Percentiles rank a stretch among this genome's conserved stretches.
Evolutionary conservation across 2,797 vertebrate species (phyloP).

Genomic region (Syngnathus acus): DNA sequence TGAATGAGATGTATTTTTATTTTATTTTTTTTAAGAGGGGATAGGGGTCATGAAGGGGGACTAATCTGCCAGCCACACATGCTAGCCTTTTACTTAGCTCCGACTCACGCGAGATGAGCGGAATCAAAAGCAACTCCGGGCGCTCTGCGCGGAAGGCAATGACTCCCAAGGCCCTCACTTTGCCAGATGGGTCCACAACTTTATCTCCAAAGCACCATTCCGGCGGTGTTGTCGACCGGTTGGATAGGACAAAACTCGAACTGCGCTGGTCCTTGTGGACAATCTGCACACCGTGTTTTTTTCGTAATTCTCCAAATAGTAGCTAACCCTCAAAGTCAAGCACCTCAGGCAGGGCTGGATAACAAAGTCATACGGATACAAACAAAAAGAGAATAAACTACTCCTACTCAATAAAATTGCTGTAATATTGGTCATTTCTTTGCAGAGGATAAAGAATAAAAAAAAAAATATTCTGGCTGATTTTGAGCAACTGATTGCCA

Average conservation of each 20-base stretch:
- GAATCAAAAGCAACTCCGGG: slow-evolving; percentile 37
- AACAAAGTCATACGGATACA: too few species aligned
- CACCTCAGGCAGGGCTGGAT: too few species aligned
- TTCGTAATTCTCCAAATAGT: too few species aligned
- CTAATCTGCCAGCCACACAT: slow-evolving; percentile 43
- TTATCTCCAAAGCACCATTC: slow-evolving; percentile 17
- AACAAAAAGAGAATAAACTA: too few species aligned
- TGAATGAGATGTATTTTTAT: slow-evolving; percentile 40
- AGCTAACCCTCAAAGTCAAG: too few species aligned
- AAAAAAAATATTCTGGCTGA: too few species aligned
- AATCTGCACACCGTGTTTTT: not conserved
- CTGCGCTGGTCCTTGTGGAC: not conserved
- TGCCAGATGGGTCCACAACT: slow-evolving; percentile 1
- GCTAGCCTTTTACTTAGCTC: slow-evolving; percentile 26
- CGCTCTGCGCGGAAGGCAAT: slow-evolving; percentile 18
- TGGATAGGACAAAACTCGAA: not conserved
- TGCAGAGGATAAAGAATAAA: too few species aligned
- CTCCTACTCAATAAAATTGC: too few species aligned
- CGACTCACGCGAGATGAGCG: slow-evolving; percentile 36
- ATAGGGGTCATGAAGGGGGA: slow-evolving; percentile 32
- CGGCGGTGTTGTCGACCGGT: slow-evolving; percentile 1
- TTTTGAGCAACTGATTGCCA: too few species aligned
- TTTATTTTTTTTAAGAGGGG: slow-evolving; percentile 24
- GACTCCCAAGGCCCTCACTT: slow-evolving; percentile 22
- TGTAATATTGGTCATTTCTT: too few species aligned